Conservation (phyloP, 2,888 invertebrate species). For the Ectemnius continuus region DNA sequence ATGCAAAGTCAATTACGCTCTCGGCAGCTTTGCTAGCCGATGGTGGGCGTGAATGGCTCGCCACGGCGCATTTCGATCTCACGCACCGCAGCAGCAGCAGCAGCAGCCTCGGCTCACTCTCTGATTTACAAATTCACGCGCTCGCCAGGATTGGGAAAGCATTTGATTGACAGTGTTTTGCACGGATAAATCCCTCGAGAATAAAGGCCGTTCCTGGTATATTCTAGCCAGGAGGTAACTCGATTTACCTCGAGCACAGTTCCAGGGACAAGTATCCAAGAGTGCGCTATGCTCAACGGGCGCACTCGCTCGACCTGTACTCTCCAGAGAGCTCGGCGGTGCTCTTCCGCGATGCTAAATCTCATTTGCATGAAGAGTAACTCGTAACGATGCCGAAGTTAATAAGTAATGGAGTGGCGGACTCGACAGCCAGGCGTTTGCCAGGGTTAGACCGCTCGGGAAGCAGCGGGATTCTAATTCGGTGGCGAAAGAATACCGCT, state of each 20-base stretch:
- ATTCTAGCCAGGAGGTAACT: too few relatives aligned
- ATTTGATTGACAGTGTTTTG: conserved; percentile 31
- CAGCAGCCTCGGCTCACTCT: conserved; percentile 26
- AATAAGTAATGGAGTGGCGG: not conserved
- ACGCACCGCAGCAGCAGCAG: conserved; percentile 26
- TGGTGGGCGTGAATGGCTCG: conserved; percentile 59
- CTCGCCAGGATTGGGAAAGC: conserved; percentile 38
- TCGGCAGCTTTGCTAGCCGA: conserved; percentile 47
- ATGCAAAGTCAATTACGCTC: conserved; percentile 59
- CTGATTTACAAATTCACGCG: conserved; percentile 60
- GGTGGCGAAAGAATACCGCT: too few relatives aligned
- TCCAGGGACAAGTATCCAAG: too few relatives aligned
- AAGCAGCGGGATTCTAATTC: not conserved
- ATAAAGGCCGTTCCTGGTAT: too few relatives aligned
- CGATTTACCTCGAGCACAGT: too few relatives aligned
- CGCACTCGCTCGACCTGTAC: not conserved
- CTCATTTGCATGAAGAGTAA: conserved; percentile 1
- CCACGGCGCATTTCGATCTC: conserved; percentile 55
- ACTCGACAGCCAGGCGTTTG: not conserved
- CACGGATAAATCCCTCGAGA: too few relatives aligned
- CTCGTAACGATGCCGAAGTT: not conserved
- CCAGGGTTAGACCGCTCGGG: not conserved
- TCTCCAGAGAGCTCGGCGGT: too few relatives aligned
- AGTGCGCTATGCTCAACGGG: not conserved
- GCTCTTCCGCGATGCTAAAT: not conserved